A percentile compares a stretch with the other conserved stretches of the same genome.
Conservation (phyloP, 1,140 invertebrate genomes). For the Conus ventricosus region DNA sequence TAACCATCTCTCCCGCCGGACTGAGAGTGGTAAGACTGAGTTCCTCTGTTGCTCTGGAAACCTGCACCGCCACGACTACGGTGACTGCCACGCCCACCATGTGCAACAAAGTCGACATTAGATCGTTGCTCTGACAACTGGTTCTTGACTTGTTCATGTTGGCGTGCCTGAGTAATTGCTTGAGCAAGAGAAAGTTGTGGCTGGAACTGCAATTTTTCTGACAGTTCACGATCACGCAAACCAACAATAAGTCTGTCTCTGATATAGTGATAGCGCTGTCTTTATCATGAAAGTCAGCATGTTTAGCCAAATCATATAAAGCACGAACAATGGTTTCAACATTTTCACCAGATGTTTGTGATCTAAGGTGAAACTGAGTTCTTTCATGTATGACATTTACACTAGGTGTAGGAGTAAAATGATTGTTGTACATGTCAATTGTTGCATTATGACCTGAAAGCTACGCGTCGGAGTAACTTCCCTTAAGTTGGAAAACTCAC, state of each 20-base stretch:
- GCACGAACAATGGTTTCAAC: neutral
- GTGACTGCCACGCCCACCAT: neutral
- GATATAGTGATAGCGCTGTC: slow-evolving; percentile 24
- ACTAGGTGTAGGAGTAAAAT: neutral
- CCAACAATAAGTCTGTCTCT: slow-evolving; percentile 32
- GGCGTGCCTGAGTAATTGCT: neutral
- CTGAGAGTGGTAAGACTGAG: too few relatives aligned
- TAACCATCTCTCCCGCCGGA: neutral
- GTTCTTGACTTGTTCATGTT: neutral
- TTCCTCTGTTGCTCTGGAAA: too few relatives aligned
- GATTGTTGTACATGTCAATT: too few relatives aligned
- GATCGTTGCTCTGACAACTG: neutral
- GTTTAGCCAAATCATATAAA: neutral
- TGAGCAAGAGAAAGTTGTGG: neutral
- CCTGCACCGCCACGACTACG: too few relatives aligned
- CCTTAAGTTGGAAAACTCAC: too few relatives aligned
- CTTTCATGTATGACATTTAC: neutral
- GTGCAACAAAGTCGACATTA: neutral
- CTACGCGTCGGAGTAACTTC: too few relatives aligned
- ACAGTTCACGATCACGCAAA: neutral
- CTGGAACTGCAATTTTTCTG: neutral
- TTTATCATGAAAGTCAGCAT: slow-evolving; percentile 17
- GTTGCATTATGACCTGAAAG: too few relatives aligned
- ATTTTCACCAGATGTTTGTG: neutral
- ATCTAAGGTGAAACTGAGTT: neutral